A percentile compares a stretch with the other conserved stretches of the same genome.
Conservation (phyloP, 1,140 invertebrate species). For the Drosophila ohnishii region DNA sequence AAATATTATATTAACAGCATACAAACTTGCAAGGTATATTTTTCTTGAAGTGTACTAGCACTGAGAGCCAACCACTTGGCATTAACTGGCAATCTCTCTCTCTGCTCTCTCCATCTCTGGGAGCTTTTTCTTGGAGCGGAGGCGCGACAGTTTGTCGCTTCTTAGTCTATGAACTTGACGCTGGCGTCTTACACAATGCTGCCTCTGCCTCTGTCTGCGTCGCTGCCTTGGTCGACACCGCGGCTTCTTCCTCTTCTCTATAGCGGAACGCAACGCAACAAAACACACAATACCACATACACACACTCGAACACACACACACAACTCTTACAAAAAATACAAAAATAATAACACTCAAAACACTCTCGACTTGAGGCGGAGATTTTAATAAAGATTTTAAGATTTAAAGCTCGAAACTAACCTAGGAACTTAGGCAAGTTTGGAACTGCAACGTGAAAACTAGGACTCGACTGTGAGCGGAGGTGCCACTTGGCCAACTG, state of each 20-base stretch:
- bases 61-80: conserved; percentile 6
- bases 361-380: neutral
- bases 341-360: conserved; percentile 2
- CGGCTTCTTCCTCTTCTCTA: conserved; percentile 12
- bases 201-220: conserved; percentile 3
- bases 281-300: conserved; percentile 5
- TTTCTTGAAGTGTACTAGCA: neutral
- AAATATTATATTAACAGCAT: neutral
- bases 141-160: conserved; percentile 50
- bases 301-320: conserved; percentile 6
- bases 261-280: conserved; percentile 11
- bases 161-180: conserved; percentile 61
- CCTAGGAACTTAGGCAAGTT: conserved; percentile 18
- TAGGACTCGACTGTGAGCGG: conserved; percentile 1
- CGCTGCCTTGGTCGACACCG: neutral
- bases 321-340: neutral
- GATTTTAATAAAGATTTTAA: neutral
- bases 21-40: neutral
- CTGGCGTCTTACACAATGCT: conserved; percentile 42
- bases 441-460: conserved; percentile 3
- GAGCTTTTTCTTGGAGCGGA: conserved; percentile 50
- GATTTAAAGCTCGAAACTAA: conserved; percentile 3
- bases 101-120: neutral
- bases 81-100: conserved; percentile 2
- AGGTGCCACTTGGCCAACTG: conserved; percentile 39